Evolutionary conservation across 2,797 vertebrate genomes (phyloP).

Genomic region (Enteromius treurensis): DNA sequence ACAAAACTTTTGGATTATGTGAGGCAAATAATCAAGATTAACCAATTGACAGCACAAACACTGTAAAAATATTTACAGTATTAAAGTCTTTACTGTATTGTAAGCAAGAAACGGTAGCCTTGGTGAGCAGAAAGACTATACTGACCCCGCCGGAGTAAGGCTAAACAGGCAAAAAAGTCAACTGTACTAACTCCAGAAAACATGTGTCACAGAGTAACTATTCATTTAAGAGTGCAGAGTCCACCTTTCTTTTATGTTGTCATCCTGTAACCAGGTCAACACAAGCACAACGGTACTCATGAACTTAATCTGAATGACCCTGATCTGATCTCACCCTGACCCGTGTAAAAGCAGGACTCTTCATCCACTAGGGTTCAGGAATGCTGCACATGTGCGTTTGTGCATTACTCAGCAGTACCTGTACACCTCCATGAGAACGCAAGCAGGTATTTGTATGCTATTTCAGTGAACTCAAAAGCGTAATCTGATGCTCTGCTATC

Average conservation of each 20-base stretch:
- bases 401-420: slow-evolving; percentile 11
- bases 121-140: neutral
- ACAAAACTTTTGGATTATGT: no score
- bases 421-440: neutral
- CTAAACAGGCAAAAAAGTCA: neutral
- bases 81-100: neutral
- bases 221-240: neutral
- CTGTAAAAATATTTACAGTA: neutral
- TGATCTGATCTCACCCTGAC: neutral
- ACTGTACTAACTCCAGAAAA: neutral
- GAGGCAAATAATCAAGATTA: no score
- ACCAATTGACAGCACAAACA: no score
- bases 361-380: neutral
- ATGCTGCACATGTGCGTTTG: neutral
- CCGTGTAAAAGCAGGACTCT: neutral
- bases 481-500: slow-evolving; percentile 4
- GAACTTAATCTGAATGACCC: neutral
- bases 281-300: neutral
- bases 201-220: neutral
- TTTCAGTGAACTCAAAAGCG: neutral
- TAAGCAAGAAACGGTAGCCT: neutral
- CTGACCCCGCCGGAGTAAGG: neutral
- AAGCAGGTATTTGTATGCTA: neutral
- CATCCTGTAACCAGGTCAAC: neutral
- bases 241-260: neutral